A percentile compares a stretch with the other conserved stretches of the same genome.
Conservation (phyloP, 2,113 vertebrate species). For the Zosterops japonicus region DNA sequence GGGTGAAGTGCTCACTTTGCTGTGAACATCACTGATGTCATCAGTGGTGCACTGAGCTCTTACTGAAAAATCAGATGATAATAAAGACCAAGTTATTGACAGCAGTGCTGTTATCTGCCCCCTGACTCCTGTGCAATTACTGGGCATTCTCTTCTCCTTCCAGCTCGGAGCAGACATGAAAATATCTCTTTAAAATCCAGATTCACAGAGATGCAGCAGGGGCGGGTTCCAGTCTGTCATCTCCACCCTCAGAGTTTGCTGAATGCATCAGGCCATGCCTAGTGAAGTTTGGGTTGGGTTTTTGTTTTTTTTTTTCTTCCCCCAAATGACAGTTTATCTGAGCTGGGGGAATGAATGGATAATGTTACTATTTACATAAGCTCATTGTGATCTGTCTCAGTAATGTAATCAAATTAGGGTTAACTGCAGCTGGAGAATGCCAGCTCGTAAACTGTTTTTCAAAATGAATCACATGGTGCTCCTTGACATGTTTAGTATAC, state of each 20-base stretch:
- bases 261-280: background rate
- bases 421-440: constrained; percentile 61
- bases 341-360: constrained; percentile 30
- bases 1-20: background rate
- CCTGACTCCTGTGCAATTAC: background rate
- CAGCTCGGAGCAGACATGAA: accelerated
- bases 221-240: background rate
- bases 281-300: background rate
- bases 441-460: constrained; percentile 62
- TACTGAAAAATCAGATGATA: background rate
- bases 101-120: background rate
- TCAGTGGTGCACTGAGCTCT: accelerated
- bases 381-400: constrained; percentile 58
- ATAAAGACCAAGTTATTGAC: background rate
- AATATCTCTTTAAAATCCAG: background rate
- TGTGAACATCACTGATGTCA: background rate
- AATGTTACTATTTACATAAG: constrained; percentile 58
- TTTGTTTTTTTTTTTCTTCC: background rate
- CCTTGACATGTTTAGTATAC: constrained; percentile 52
- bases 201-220: background rate
- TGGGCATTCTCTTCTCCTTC: background rate
- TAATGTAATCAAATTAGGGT: constrained; percentile 64
- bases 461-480: constrained; percentile 65
- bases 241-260: background rate
- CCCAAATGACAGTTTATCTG: constrained; percentile 45